Percentiles rank a stretch among this genome's conserved stretches.
phyloP scores from a whole-genome alignment of 23 tunicate species.

The Ascidia mentula region DNA sequence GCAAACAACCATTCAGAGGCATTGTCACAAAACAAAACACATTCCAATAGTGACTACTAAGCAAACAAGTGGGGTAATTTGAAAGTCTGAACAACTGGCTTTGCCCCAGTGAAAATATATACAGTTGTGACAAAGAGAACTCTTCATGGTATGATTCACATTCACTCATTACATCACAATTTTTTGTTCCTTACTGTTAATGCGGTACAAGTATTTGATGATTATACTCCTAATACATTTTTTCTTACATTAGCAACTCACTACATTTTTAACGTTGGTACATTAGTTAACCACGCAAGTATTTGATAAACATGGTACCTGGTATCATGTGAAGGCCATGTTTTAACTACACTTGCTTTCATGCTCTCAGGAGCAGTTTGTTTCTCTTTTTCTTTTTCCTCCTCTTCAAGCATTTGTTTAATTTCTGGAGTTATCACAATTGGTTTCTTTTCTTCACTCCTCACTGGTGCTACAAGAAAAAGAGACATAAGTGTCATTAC shows the following conservation, averaged over 20 bases:
- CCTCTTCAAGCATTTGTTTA: slow-evolving; percentile 45
- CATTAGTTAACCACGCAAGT: background rate
- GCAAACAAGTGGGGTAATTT: background rate
- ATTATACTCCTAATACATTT: background rate
- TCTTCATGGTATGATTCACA: too few species aligned
- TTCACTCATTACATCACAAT: too few species aligned
- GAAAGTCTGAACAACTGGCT: background rate
- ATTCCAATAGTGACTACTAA: background rate
- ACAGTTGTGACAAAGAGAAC: background rate
- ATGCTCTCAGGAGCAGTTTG: background rate
- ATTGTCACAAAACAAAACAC: slow-evolving; percentile 28
- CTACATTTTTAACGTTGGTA: too few species aligned
- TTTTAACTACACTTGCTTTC: slow-evolving; percentile 34
- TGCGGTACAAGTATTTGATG: too few species aligned
- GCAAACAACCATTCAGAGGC: slow-evolving; percentile 22
- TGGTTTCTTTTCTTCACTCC: slow-evolving; percentile 2
- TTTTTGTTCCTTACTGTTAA: too few species aligned
- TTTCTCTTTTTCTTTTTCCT: slow-evolving; percentile 12
- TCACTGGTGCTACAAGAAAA: slow-evolving; percentile 6
- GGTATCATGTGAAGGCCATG: slow-evolving; percentile 31
- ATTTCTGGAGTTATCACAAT: slow-evolving; percentile 30
- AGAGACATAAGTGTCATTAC: too few species aligned
- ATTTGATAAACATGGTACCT: background rate
- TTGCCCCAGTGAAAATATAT: background rate
- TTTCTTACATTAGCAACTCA: background rate